A percentile compares a stretch with the other conserved stretches of the same genome.
These are phyloP conservation scores for Priapulus caudatus DNA, from an alignment of 2,888 invertebrate genomes.

Conservation along the genomic window DNA sequence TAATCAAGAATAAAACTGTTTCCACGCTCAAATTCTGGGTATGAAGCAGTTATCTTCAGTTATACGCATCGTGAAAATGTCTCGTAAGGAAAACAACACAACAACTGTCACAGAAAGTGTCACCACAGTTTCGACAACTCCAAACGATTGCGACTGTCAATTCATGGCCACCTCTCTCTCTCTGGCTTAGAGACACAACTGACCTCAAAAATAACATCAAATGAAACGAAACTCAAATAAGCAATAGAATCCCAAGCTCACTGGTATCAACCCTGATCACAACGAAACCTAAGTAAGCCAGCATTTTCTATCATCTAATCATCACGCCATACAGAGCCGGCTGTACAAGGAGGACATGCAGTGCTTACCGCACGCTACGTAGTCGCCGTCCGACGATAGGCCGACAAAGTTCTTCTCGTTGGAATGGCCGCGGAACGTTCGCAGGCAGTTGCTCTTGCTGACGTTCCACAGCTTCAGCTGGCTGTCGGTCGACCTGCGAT, in stretches of 20 bases:
- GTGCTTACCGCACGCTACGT: constrained; percentile 66
- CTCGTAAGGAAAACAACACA: no score
- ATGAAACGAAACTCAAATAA: neutral
- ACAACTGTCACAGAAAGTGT: no score
- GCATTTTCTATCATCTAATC: no score
- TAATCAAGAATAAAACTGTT: constrained; percentile 4
- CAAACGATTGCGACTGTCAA: no score
- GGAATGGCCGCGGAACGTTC: constrained; percentile 77
- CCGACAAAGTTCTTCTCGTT: constrained; percentile 96
- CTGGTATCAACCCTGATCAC: neutral
- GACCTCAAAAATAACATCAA: constrained; percentile 10
- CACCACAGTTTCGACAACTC: no score
- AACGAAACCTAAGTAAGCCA: neutral
- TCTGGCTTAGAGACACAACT: no score
- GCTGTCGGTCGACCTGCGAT: constrained; percentile 65
- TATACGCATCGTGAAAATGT: no score
- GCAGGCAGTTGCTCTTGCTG: constrained; percentile 50
- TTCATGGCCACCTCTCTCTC: no score
- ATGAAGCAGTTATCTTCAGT: no score
- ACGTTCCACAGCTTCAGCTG: constrained; percentile 83
- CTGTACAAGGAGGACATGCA: neutral
- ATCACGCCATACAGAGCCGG: no score
- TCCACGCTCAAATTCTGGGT: no score
- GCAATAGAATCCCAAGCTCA: neutral
- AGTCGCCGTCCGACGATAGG: constrained; percentile 77